A percentile compares a stretch with the other conserved stretches of the same genome.
phyloP scores from a whole-genome alignment of 2,888 invertebrate genomes.

The Nemapogon koenigi region DNA sequence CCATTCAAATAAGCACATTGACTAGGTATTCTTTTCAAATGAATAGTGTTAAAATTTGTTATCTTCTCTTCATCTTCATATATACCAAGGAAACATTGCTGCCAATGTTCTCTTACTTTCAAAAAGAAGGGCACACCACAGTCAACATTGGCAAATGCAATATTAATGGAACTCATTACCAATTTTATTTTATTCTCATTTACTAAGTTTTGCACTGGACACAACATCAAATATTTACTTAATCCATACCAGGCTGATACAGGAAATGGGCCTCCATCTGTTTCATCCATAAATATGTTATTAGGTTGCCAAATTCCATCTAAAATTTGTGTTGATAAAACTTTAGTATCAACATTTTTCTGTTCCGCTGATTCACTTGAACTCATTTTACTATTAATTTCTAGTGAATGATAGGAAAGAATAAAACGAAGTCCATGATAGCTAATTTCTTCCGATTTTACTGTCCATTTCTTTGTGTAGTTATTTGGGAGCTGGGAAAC shows the following conservation, averaged over 20 bases:
- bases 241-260: slow-evolving; percentile 81
- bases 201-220: slow-evolving; percentile 67
- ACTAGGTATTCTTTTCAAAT: slow-evolving; percentile 79
- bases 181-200: slow-evolving; percentile 79
- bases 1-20: slow-evolving; percentile 85
- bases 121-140: slow-evolving; percentile 87
- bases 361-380: slow-evolving; percentile 25
- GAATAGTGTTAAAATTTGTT: slow-evolving; percentile 89
- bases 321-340: slow-evolving; percentile 54
- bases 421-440: slow-evolving; percentile 38
- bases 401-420: slow-evolving; percentile 35
- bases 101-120: slow-evolving; percentile 83
- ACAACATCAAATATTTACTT: slow-evolving; percentile 80
- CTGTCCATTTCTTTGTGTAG: slow-evolving; percentile 46
- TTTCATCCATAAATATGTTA: slow-evolving; percentile 42
- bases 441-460: slow-evolving; percentile 44
- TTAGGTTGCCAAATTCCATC: slow-evolving; percentile 47
- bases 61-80: slow-evolving; percentile 78
- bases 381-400: slow-evolving; percentile 22
- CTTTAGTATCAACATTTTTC: slow-evolving; percentile 39
- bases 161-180: slow-evolving; percentile 79
- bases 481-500: slow-evolving; percentile 26
- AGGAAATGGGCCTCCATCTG: slow-evolving; percentile 58
- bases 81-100: slow-evolving; percentile 81
- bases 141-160: slow-evolving; percentile 82